Percentiles rank a stretch among this genome's conserved stretches.
These are phyloP conservation scores for Archaeoteleia sp. DNA, from an alignment of 2,888 invertebrate genomes.

Conservation along the genomic window DNA sequence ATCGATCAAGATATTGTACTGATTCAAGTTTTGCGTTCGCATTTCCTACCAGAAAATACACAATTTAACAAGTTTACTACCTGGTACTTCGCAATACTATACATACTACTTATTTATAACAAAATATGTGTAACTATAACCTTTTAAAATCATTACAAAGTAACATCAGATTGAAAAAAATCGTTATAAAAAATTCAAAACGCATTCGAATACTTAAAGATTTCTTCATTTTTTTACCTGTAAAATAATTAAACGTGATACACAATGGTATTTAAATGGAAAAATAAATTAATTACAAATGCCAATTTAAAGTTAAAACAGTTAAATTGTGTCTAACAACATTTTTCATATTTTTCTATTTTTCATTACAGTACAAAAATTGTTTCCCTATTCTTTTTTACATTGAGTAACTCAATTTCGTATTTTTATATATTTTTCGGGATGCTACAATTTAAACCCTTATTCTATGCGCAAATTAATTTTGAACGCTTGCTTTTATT, in stretches of 20 bases:
- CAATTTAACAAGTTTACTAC: too few species aligned
- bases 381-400: slow-evolving; percentile 5
- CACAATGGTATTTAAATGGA: slow-evolving; percentile 8
- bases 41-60: too few species aligned
- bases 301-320: slow-evolving; percentile 4
- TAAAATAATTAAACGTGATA: neutral
- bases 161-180: neutral
- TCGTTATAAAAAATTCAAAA: neutral
- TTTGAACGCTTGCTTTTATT: too few species aligned
- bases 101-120: too few species aligned
- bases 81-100: too few species aligned
- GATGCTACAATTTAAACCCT: slow-evolving; percentile 13
- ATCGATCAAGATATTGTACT: slow-evolving; percentile 3
- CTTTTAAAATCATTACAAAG: neutral
- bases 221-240: neutral
- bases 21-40: neutral
- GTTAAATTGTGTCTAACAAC: slow-evolving; percentile 7
- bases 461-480: too few species aligned
- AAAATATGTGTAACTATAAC: too few species aligned
- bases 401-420: slow-evolving; percentile 6
- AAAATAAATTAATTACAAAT: slow-evolving; percentile 9
- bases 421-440: slow-evolving; percentile 14
- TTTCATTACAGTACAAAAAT: neutral
- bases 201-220: slow-evolving; percentile 1
- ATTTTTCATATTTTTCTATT: slow-evolving; percentile 8